Conservation (phyloP, 2,113 vertebrate species). For the Anguilla japonica region DNA sequence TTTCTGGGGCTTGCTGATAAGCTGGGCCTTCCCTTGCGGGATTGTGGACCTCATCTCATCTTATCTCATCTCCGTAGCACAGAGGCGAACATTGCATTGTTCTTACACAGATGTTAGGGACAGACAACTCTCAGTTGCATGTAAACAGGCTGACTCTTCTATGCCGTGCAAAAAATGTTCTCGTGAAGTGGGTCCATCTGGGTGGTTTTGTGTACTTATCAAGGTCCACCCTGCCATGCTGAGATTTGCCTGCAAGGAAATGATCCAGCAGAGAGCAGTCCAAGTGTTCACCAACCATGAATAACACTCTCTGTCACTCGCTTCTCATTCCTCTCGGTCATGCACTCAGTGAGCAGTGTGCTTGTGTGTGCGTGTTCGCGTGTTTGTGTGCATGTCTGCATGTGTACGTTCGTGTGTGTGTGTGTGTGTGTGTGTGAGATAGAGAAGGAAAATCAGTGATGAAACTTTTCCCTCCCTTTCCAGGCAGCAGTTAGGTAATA, state of each 20-base stretch:
- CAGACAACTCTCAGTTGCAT: background rate
- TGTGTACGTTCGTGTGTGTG: no score
- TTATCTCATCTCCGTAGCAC: background rate
- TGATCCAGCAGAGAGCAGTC: background rate
- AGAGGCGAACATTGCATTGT: background rate
- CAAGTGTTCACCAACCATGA: background rate
- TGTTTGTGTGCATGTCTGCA: background rate
- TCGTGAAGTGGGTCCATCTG: background rate
- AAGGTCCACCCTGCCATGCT: background rate
- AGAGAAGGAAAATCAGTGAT: background rate
- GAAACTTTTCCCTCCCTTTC: background rate
- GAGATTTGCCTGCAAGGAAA: background rate
- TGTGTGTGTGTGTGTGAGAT: background rate
- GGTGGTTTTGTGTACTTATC: background rate
- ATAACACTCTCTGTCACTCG: background rate
- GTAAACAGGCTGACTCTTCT: background rate
- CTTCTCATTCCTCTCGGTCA: background rate
- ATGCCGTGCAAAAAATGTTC: background rate
- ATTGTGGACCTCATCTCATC: background rate
- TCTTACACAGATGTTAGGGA: background rate
- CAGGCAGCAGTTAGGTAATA: background rate
- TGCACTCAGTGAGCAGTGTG: background rate
- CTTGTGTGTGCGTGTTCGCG: background rate
- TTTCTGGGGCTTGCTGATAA: constrained; percentile 42
- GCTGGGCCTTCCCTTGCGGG: constrained; percentile 19